Percentiles rank a stretch among this genome's conserved stretches.
Evolutionary conservation across 2,888 invertebrate species (phyloP).

Genomic region (Suillia variegata): DNA sequence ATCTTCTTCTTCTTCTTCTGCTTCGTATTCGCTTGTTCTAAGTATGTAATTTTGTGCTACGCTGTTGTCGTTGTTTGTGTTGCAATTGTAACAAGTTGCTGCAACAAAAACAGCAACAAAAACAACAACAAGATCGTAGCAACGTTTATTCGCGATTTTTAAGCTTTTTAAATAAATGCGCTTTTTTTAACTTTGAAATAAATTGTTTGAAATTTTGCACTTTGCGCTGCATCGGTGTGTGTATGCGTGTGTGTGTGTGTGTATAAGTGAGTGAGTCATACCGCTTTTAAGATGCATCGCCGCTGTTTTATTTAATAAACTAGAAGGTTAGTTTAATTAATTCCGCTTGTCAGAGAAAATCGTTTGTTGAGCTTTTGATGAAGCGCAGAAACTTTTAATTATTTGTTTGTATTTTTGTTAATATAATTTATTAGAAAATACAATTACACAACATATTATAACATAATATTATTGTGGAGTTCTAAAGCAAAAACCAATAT

Average conservation of each 20-base stretch:
- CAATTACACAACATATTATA: too few relatives aligned
- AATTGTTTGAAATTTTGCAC: neutral
- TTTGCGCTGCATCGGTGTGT: neutral
- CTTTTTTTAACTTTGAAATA: neutral
- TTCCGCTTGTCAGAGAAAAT: too few relatives aligned
- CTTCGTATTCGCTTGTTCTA: neutral
- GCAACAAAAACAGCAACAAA: neutral
- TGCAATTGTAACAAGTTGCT: neutral
- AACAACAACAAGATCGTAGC: neutral
- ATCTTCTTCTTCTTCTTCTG: too few relatives aligned
- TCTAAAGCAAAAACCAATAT: too few relatives aligned
- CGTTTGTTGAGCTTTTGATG: too few relatives aligned
- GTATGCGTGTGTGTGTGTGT: too few relatives aligned
- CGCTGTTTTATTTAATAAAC: too few relatives aligned
- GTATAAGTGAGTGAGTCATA: neutral
- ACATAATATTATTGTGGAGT: too few relatives aligned
- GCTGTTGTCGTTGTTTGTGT: neutral
- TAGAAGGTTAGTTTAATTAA: too few relatives aligned
- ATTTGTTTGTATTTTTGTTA: too few relatives aligned
- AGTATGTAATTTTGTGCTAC: neutral
- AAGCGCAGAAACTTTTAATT: too few relatives aligned
- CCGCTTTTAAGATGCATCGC: neutral
- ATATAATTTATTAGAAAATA: too few relatives aligned
- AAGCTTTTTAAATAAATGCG: neutral
- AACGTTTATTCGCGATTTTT: neutral